Evolutionary conservation across 2,797 vertebrate species (phyloP).

Genomic region (Tamandua tetradactyla): DNA sequence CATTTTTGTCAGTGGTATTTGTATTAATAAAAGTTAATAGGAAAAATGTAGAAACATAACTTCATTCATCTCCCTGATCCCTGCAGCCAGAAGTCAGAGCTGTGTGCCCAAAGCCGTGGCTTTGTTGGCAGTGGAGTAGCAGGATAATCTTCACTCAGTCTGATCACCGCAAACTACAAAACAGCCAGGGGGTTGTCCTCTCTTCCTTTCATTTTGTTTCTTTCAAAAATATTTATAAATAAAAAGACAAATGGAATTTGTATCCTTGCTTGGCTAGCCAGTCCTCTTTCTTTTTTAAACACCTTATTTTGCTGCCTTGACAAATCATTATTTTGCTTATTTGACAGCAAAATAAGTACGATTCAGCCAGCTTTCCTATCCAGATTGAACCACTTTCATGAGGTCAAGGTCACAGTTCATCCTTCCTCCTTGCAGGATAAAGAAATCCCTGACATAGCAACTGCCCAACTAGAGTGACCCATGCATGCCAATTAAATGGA

Average conservation of each 20-base stretch:
- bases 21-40: not conserved
- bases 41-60: not conserved
- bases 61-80: not conserved
- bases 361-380: not conserved
- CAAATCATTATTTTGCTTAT: constrained; percentile 32
- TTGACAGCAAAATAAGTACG: not conserved
- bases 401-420: not conserved
- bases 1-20: not conserved
- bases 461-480: not conserved
- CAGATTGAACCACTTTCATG: not conserved
- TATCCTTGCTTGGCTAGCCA: not conserved
- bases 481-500: not conserved
- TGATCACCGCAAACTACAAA: not conserved
- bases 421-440: not conserved
- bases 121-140: accelerated
- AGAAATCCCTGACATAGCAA: constrained; percentile 28
- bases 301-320: constrained; percentile 22
- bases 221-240: constrained; percentile 44
- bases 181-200: not conserved
- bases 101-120: too few relatives aligned
- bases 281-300: constrained; percentile 20
- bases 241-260: not conserved
- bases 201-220: constrained; percentile 34
- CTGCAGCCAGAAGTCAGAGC: not conserved
- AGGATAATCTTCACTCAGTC: too few relatives aligned